Conservation (phyloP, 2,888 invertebrate species). For the Cosmopolites sordidus region DNA sequence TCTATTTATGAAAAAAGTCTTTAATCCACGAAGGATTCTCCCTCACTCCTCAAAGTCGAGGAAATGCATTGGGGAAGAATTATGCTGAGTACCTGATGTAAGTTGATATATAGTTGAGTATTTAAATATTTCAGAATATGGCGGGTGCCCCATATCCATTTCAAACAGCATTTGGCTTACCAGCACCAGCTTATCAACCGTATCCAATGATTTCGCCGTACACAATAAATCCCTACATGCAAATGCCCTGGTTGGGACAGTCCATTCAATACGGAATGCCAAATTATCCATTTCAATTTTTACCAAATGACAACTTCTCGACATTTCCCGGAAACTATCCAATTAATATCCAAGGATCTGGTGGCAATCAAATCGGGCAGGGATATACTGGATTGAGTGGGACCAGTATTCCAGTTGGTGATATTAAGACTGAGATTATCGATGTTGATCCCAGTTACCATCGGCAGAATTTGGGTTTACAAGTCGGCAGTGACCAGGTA, state of each 20-base stretch:
- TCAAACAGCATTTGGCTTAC: conserved; percentile 12
- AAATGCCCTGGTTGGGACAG: too few species aligned
- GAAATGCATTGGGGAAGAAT: too few species aligned
- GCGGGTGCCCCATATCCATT: conserved; percentile 7
- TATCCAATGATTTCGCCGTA: not conserved
- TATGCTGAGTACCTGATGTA: too few species aligned
- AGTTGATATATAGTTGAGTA: too few species aligned
- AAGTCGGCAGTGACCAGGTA: not conserved
- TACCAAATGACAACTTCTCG: too few species aligned
- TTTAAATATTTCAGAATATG: conserved; percentile 1
- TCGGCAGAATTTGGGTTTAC: conserved; percentile 19
- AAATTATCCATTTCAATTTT: too few species aligned
- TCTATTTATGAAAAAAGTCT: too few species aligned
- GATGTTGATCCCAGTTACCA: conserved; percentile 32
- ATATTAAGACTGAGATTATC: conserved; percentile 35
- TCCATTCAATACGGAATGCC: too few species aligned
- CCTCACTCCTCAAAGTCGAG: too few species aligned
- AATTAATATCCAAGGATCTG: not conserved
- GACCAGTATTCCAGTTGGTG: conserved; percentile 28
- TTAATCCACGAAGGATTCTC: too few species aligned
- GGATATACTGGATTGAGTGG: too few species aligned
- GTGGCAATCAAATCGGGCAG: not conserved
- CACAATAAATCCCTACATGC: not conserved
- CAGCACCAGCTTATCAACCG: not conserved
- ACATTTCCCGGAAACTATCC: too few species aligned